These are phyloP conservation scores for Mactra quadrangularis DNA, from an alignment of 1,140 invertebrate species.

Conservation along the genomic window DNA sequence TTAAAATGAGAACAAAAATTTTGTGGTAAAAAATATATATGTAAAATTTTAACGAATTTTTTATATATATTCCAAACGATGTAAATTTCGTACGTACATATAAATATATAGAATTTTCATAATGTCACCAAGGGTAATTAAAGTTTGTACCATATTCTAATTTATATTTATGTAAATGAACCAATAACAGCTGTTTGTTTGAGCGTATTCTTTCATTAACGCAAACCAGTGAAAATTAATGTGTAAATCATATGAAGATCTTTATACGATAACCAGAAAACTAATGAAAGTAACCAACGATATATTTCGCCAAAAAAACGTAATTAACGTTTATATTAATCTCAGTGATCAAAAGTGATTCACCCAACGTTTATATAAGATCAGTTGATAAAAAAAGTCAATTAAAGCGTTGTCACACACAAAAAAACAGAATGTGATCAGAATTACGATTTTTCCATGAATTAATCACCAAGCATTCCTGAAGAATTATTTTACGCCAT, in stretches of 20 bases:
- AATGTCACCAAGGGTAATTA: too few species aligned
- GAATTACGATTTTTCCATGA: conserved; percentile 6
- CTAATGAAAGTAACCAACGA: conserved; percentile 29
- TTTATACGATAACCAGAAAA: conserved; percentile 1
- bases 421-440: conserved; percentile 2
- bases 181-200: too few species aligned
- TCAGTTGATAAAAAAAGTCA: conserved; percentile 41
- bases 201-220: not conserved
- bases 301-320: not conserved
- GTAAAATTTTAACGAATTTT: too few species aligned
- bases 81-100: too few species aligned
- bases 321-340: conserved; percentile 36
- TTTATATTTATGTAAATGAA: too few species aligned
- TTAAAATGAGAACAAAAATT: not conserved
- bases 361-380: not conserved
- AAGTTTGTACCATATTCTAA: too few species aligned
- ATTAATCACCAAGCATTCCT: too few species aligned
- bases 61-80: too few species aligned
- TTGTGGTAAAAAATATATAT: too few species aligned
- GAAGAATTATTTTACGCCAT: too few species aligned
- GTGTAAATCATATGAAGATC: not conserved
- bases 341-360: conserved; percentile 21
- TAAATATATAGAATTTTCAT: not conserved
- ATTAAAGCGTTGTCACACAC: conserved; percentile 26
- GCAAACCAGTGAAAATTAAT: not conserved